Base-by-base conservation (phyloP, 92 coral and sea anemone species). In the Chrysogorgia sp. region DNA sequence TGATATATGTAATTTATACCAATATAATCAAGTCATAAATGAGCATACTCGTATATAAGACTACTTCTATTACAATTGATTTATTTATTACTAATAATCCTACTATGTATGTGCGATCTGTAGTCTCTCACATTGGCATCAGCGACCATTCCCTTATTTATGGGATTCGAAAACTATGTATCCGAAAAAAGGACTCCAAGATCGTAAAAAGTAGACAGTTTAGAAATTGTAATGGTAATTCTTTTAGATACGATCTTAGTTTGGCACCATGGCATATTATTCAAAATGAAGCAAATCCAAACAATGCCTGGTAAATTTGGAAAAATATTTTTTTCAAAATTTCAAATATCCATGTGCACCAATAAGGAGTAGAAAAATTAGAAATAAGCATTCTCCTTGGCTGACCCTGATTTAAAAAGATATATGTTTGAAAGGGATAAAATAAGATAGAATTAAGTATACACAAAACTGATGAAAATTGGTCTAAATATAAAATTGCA, bases 31-130 rank as follows among this genome's bases (percentile, higher is more conserved):
- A n/a, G n/a, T n/a, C n/a, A n/a, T n/a, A n/a, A n/a, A n/a, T n/a
- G n/a, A 66, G 22, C 74, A 41, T 13, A 66, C 74, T 7, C 45
- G 74, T 26, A 33, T 66, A 17, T 10, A 58, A 65, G 50, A 12
- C 62, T 58, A 47, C 83, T 35, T 79, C 83, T 40, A 41, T 64
- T 31, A 79, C 43, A 30, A 79, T 77, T 77, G 82, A 63, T 49
- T 29, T 63, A 33, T 77, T 77, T 37, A 40, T 63, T 34, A 77
- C 82, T 20, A 64, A 64, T 78, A 47, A 37, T 67, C 75, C 28
- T 15, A 3, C 1, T n/a, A 0, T 35, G 25, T 45, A 61, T 57
- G 17, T 43, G 37, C 59, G 43, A 3, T 32, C 35, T 67, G 25
- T 1, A 67, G 40, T n/a, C n/a, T 67, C 75, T 2, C 31, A 40